A percentile compares a stretch with the other conserved stretches of the same genome.
Evolutionary conservation across 1,140 invertebrate species (phyloP).

Genomic region (Littorina saxatilis): DNA sequence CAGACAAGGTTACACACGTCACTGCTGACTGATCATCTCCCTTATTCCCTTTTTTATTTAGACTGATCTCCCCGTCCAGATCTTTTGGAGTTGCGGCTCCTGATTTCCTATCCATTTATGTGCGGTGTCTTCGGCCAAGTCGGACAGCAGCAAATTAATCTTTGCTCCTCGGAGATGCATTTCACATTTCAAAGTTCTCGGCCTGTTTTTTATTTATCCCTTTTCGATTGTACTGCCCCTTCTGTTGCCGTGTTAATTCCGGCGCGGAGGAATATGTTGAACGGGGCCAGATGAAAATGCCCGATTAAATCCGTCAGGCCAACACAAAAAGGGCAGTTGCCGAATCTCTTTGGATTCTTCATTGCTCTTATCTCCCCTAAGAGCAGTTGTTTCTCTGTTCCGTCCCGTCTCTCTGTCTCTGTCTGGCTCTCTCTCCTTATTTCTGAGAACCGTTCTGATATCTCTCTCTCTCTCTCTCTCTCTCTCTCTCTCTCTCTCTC

Average conservation of each 20-base stretch:
- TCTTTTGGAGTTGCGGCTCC: neutral
- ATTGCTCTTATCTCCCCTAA: too few species aligned
- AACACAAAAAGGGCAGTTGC: too few species aligned
- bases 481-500: too few species aligned
- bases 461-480: too few species aligned
- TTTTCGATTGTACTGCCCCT: slow-evolving; percentile 12
- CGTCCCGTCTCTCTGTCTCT: neutral
- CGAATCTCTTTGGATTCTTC: too few species aligned
- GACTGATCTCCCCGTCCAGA: slow-evolving; percentile 22
- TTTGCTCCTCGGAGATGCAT: slow-evolving; percentile 21
- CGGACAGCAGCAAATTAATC: slow-evolving; percentile 15
- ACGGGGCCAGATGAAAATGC: too few species aligned
- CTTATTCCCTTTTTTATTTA: slow-evolving; percentile 18
- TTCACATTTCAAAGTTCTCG: neutral
- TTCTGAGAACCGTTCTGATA: too few species aligned
- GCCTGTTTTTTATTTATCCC: slow-evolving; percentile 25
- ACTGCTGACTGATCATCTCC: neutral
- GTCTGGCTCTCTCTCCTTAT: neutral
- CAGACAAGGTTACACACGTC: slow-evolving; percentile 13
- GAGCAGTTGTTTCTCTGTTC: too few species aligned
- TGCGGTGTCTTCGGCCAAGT: neutral
- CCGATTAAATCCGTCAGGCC: too few species aligned
- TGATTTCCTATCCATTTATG: slow-evolving; percentile 28
- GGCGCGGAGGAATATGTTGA: neutral
- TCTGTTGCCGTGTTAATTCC: neutral